Evolutionary conservation across 2,888 invertebrate species (phyloP).

Genomic region (Sminthurinus aureus): DNA sequence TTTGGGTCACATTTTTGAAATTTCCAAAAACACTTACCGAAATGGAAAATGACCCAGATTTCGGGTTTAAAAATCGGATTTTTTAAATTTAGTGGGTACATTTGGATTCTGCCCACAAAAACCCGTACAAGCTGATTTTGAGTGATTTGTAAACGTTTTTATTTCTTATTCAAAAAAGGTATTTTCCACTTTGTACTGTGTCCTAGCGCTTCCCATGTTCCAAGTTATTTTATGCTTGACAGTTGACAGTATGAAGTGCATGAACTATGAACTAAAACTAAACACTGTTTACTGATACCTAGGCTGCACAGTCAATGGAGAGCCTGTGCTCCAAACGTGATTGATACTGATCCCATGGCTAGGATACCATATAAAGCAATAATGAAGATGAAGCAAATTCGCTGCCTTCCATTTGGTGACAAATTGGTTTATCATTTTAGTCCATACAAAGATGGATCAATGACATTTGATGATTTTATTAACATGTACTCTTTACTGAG

Average conservation of each 20-base stretch:
- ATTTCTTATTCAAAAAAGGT: not conserved
- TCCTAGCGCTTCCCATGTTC: too few relatives aligned
- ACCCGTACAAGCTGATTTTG: not conserved
- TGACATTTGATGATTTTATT: slow-evolving; percentile 27
- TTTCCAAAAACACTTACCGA: too few relatives aligned
- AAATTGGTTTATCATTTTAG: slow-evolving; percentile 21
- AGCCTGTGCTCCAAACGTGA: slow-evolving; percentile 17
- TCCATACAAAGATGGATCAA: slow-evolving; percentile 28
- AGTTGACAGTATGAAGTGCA: too few relatives aligned
- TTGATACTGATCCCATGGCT: slow-evolving; percentile 17
- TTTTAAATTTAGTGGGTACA: too few relatives aligned
- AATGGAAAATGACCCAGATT: too few relatives aligned
- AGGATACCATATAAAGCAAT: slow-evolving; percentile 16
- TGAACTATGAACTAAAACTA: too few relatives aligned
- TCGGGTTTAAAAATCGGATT: too few relatives aligned
- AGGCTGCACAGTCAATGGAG: slow-evolving; percentile 21
- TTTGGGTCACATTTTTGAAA: too few relatives aligned
- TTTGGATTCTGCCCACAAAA: too few relatives aligned
- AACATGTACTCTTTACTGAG: slow-evolving; percentile 29
- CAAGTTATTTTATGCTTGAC: not conserved
- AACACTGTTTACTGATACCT: not conserved
- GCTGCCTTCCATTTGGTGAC: slow-evolving; percentile 21
- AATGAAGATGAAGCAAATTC: slow-evolving; percentile 3
- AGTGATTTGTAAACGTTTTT: not conserved
- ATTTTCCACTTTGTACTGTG: too few relatives aligned